A percentile compares a stretch with the other conserved stretches of the same genome.
phyloP scores from a whole-genome alignment of 1,140 invertebrate genomes.

The Pseudoatta argentina region DNA sequence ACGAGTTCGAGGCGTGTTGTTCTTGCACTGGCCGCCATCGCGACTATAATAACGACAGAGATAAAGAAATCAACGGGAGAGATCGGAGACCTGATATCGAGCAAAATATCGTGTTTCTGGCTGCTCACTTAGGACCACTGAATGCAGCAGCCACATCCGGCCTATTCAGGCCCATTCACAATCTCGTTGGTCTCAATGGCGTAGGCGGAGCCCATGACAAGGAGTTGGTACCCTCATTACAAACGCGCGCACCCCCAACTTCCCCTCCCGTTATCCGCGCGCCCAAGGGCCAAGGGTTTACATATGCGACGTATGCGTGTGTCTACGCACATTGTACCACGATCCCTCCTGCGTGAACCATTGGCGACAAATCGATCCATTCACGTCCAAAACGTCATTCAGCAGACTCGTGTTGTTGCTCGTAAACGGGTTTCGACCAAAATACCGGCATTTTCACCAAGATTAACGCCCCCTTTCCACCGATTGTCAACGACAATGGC shows the following conservation, averaged over 20 bases:
- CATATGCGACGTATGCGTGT: background rate
- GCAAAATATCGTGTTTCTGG: constrained; percentile 80
- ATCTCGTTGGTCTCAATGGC: constrained; percentile 67
- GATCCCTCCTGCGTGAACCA: constrained; percentile 28
- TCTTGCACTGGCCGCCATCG: constrained; percentile 9
- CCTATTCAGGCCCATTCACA: constrained; percentile 76
- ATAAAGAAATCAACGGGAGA: constrained; percentile 66
- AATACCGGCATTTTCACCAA: constrained; percentile 74
- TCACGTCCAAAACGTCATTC: constrained; percentile 73
- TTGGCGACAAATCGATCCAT: constrained; percentile 81
- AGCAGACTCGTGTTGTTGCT: constrained; percentile 77
- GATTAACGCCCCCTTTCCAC: constrained; percentile 45
- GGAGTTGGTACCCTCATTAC: constrained; percentile 73
- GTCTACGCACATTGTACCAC: constrained; percentile 18
- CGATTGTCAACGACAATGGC: constrained; percentile 36
- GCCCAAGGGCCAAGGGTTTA: background rate
- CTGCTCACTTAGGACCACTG: constrained; percentile 79
- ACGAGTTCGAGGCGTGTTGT: background rate
- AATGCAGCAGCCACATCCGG: constrained; percentile 82
- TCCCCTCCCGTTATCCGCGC: constrained; percentile 17
- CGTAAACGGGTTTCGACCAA: constrained; percentile 78
- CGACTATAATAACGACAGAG: constrained; percentile 62
- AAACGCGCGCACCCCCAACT: constrained; percentile 56
- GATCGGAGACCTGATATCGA: constrained; percentile 65
- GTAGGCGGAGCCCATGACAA: constrained; percentile 73